Percentiles rank a stretch among this genome's conserved stretches.
These are phyloP conservation scores for Acanthisitta chloris DNA, from an alignment of 2,113 vertebrate species.

Conservation along the genomic window DNA sequence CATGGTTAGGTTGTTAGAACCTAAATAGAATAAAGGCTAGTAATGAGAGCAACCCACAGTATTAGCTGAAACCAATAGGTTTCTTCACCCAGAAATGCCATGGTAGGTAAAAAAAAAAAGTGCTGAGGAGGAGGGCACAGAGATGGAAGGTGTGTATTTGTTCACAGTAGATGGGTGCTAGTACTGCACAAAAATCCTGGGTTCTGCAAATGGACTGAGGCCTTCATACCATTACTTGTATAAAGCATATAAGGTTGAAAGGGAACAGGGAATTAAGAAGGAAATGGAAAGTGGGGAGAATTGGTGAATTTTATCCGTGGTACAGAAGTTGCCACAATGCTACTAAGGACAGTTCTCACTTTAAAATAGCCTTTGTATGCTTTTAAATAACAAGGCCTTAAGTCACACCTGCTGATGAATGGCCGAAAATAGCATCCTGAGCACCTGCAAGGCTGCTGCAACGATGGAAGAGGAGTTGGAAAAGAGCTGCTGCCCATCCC, in stretches of 20 bases:
- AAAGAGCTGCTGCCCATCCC: slow-evolving; percentile 1
- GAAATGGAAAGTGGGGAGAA: neutral
- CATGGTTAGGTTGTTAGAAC: neutral
- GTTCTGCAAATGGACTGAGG: neutral
- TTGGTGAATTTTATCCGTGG: neutral
- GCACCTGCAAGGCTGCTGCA: slow-evolving; percentile 18
- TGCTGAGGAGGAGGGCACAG: neutral
- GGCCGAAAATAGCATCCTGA: neutral
- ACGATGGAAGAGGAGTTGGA: neutral
- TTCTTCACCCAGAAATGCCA: neutral
- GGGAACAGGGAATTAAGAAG: neutral
- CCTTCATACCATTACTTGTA: neutral
- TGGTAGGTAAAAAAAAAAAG: neutral
- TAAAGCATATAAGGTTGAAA: neutral
- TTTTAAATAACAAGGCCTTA: neutral
- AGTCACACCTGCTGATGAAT: slow-evolving; percentile 19
- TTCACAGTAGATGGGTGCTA: neutral
- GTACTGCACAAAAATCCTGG: neutral
- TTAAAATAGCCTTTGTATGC: neutral
- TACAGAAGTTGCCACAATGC: neutral
- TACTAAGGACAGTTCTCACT: neutral
- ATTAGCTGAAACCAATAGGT: neutral
- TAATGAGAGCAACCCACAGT: neutral
- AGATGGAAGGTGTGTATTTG: neutral
- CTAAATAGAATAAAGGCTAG: neutral